Percentiles rank a stretch among this genome's conserved stretches.
Conservation (phyloP, 2,113 vertebrate genomes). For the Nematolebias whitei region DNA sequence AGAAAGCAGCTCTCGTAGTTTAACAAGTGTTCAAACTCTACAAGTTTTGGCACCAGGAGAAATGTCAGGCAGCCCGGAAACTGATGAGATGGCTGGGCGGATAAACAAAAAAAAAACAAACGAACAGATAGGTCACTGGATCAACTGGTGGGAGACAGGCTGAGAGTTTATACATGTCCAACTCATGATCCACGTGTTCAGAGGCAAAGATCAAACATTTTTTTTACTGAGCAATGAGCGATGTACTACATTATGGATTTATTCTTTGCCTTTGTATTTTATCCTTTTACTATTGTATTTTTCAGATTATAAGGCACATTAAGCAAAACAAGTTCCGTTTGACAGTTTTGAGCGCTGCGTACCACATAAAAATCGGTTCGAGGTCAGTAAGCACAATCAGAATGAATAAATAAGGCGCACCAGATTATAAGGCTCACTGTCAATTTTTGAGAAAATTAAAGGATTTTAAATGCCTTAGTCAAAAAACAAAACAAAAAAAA, state of each 20-base stretch:
- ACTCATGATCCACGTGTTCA: neutral
- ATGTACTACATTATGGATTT: neutral
- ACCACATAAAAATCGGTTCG: no score
- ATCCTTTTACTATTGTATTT: no score
- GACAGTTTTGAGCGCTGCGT: no score
- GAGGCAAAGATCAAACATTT: neutral
- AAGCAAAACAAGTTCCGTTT: no score
- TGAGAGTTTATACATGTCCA: neutral
- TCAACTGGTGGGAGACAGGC: neutral
- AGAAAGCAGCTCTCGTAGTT: constrained; percentile 1
- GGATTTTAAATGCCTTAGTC: no score
- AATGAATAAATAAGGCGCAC: no score
- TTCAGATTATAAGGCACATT: no score
- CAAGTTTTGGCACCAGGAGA: neutral
- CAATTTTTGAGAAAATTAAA: no score
- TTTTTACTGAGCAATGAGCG: neutral
- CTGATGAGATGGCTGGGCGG: neutral
- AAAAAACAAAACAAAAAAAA: no score
- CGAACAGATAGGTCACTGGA: neutral
- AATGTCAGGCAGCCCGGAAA: neutral
- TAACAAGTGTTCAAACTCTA: neutral
- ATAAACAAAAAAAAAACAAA: neutral
- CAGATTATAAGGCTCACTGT: no score
- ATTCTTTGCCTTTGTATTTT: no score
- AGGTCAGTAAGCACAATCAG: no score